phyloP scores from a whole-genome alignment of 2,888 invertebrate species.

The Cabera pusaria region DNA sequence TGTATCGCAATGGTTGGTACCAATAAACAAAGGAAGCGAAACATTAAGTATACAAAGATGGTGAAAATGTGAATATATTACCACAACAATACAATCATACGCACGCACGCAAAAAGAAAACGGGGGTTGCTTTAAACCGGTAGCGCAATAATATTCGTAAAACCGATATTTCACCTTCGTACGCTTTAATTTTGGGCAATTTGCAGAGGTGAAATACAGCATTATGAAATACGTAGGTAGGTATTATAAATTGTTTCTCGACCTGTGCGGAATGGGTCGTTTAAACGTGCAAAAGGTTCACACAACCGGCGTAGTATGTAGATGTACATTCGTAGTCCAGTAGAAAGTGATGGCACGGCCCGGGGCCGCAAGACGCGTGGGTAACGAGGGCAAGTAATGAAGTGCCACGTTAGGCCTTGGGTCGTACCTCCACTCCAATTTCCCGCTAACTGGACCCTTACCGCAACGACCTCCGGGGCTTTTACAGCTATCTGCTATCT shows the following conservation, averaged over 20 bases:
- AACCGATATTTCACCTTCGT: slow-evolving; percentile 76
- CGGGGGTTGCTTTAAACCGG: slow-evolving; percentile 57
- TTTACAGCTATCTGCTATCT: slow-evolving; percentile 49
- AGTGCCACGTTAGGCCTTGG: slow-evolving; percentile 66
- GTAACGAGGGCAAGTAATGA: slow-evolving; percentile 71
- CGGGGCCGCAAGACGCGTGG: slow-evolving; percentile 42
- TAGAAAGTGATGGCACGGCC: slow-evolving; percentile 34
- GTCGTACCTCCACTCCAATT: slow-evolving; percentile 63
- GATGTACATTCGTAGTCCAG: slow-evolving; percentile 7
- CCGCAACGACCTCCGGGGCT: slow-evolving; percentile 55
- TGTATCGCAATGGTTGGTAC: slow-evolving; percentile 33
- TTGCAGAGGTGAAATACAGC: slow-evolving; percentile 50
- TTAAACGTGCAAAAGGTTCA: slow-evolving; percentile 10
- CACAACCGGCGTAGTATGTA: slow-evolving; percentile 5
- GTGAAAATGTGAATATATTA: slow-evolving; percentile 81
- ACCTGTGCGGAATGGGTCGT: slow-evolving; percentile 14
- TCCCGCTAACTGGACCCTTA: slow-evolving; percentile 67
- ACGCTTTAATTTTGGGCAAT: slow-evolving; percentile 71
- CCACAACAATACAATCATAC: slow-evolving; percentile 74
- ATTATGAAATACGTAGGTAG: slow-evolving; percentile 20
- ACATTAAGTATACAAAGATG: slow-evolving; percentile 75
- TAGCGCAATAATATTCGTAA: slow-evolving; percentile 64
- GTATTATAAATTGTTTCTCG: slow-evolving; percentile 20
- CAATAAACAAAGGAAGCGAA: slow-evolving; percentile 61
- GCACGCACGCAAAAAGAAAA: slow-evolving; percentile 76